Conservation (phyloP, 2,113 vertebrate species). For the Myrmophylax atrothorax region DNA sequence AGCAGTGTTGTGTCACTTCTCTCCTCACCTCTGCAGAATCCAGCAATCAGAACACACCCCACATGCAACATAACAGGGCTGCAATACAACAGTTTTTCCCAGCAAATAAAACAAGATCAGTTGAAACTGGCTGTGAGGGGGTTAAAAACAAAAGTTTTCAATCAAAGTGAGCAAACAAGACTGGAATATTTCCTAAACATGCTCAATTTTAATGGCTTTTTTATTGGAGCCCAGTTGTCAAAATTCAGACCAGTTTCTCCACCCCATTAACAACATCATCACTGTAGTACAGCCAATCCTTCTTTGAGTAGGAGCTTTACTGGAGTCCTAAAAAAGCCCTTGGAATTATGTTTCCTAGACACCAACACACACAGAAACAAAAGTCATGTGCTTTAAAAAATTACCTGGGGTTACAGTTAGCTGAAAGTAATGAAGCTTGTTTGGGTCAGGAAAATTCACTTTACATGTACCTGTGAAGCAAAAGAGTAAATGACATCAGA, state of each 20-base stretch:
- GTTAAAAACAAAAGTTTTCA: not conserved
- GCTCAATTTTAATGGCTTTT: not conserved
- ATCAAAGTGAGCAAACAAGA: not conserved
- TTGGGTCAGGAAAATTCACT: constrained; percentile 92
- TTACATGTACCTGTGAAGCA: constrained; percentile 88
- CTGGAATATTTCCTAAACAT: not conserved
- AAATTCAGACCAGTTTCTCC: not conserved
- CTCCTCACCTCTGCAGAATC: not conserved
- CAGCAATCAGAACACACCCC: not conserved
- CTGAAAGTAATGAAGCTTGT: constrained; percentile 94
- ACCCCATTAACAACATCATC: not conserved
- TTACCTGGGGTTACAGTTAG: constrained; percentile 94
- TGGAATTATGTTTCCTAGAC: not conserved
- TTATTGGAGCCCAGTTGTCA: not conserved
- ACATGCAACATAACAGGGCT: not conserved
- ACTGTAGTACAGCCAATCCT: not conserved
- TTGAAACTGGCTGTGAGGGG: not conserved
- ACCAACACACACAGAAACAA: not conserved
- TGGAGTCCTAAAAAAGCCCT: not conserved
- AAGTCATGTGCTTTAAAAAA: not conserved
- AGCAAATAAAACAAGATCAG: not conserved
- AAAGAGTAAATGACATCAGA: constrained; percentile 8
- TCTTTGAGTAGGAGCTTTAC: not conserved
- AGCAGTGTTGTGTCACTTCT: not conserved
- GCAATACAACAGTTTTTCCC: not conserved